Evolutionary conservation across 2,888 invertebrate genomes (phyloP), one percentile per base, ranked within the genome.

Genomic region (Lochmaea crataegi): DNA sequence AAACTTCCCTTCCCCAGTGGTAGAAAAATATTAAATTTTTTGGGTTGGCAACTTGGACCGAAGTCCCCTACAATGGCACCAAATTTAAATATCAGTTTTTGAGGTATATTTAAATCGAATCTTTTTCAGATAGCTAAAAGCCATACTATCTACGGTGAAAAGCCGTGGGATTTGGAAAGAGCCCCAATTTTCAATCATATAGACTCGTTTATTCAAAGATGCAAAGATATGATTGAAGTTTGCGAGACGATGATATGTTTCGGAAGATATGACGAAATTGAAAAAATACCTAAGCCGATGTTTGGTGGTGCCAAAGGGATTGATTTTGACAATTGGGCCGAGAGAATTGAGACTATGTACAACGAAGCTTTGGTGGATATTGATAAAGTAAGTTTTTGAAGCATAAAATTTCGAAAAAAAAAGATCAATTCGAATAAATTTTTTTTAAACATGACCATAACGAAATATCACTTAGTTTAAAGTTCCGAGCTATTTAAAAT

Each of bases 241-340:
- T 96, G 96, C 84, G 93, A 95, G 81, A 92, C 94, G 67, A 96
- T 96, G 93, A 92, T 95, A 74, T 94, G 94, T 71, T 97, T 96
- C 87, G 95, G 94, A 3, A 91, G 93, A 80, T 78, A 92, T 79
- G 93, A 94, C 82, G 96, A 96, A 83, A 90, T 92, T 0, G 90
- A 91, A 77, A 84, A 87, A 9, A 92, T 93, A 67, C 89, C 90
- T 6, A 91, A 91, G 83, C 94, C 96, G 0, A 89, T 90, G 76
- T 97, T 97, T 85, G 90, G 92, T 4, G 95, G 96, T 0, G 92
- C 94, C 0, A 89, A 90, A 56, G 93, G 93, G 0, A 86, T 87
- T 14, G 90, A 92, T 77, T 92, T 93, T 81, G 92, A 93, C 80
- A 88, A 87, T 64, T 92, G 92, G 81, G 92, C 92, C 66, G 89